These are phyloP conservation scores for Acanthisitta chloris DNA, from an alignment of 2,113 vertebrate genomes.

Conservation along the genomic window DNA sequence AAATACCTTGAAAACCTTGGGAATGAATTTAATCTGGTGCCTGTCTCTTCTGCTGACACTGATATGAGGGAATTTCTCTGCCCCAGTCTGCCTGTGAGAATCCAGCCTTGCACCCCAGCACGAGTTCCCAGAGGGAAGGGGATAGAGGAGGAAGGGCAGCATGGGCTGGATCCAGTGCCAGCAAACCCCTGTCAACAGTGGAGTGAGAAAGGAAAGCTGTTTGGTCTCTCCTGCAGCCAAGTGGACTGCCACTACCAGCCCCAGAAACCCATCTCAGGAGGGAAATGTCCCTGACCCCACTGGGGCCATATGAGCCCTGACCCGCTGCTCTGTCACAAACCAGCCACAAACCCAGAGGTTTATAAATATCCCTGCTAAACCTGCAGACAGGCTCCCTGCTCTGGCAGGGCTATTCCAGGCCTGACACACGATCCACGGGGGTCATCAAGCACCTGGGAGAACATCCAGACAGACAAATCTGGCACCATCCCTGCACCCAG, in stretches of 20 bases:
- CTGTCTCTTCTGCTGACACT: not conserved
- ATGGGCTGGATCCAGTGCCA: fast-evolving
- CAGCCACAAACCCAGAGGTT: not conserved
- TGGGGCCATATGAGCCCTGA: fast-evolving
- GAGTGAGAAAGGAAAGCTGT: not conserved
- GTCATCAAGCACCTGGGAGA: conserved; percentile 65
- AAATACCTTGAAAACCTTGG: not conserved
- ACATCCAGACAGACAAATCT: not conserved
- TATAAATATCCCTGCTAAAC: not conserved
- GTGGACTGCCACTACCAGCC: not conserved
- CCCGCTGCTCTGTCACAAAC: not conserved
- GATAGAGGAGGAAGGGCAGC: not conserved
- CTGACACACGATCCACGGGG: conserved; percentile 56
- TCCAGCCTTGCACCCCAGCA: not conserved
- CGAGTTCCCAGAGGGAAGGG: not conserved
- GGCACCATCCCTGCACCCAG: fast-evolving
- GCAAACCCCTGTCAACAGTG: not conserved
- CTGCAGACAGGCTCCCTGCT: not conserved
- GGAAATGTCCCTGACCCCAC: not conserved
- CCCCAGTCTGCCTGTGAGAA: fast-evolving
- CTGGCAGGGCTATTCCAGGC: conserved; percentile 66
- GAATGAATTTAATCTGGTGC: not conserved
- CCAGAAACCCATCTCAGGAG: fast-evolving
- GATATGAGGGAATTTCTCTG: not conserved
- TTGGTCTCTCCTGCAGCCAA: not conserved